These are phyloP conservation scores for Pseudeuparius sepicola DNA, from an alignment of 2,888 invertebrate genomes.

Conservation along the genomic window DNA sequence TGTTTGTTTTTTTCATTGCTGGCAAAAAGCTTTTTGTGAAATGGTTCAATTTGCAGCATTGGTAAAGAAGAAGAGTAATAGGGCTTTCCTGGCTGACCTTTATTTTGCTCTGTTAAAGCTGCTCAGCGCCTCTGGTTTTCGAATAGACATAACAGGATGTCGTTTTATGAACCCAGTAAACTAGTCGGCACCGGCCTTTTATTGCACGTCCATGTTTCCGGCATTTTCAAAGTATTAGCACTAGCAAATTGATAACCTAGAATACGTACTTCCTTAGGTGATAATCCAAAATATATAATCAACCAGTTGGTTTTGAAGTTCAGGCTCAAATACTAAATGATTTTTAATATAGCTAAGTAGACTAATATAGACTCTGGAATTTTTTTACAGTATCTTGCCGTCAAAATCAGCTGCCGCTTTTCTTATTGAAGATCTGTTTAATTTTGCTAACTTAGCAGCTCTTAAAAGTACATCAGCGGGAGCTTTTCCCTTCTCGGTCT, in stretches of 20 bases:
- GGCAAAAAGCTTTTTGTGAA: slow-evolving; percentile 10
- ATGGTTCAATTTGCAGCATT: slow-evolving; percentile 12
- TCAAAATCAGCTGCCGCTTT: slow-evolving; percentile 8
- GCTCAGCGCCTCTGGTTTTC: no score
- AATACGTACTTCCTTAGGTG: slow-evolving; percentile 2
- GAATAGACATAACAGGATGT: no score
- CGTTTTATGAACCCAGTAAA: no score
- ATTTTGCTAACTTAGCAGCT: slow-evolving; percentile 7
- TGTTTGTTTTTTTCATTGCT: slow-evolving; percentile 11
- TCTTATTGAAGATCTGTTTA: slow-evolving; percentile 4
- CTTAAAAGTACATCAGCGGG: slow-evolving; percentile 4
- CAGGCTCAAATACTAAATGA: slow-evolving; percentile 10
- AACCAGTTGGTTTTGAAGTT: slow-evolving; percentile 10
- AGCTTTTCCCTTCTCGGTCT: slow-evolving; percentile 7
- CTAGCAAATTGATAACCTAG: slow-evolving; percentile 2
- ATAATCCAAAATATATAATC: slow-evolving; percentile 3
- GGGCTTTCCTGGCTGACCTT: slow-evolving; percentile 11
- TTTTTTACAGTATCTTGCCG: slow-evolving; percentile 8
- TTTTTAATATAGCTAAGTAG: slow-evolving; percentile 11
- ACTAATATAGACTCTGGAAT: background rate
- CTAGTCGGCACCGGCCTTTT: no score
- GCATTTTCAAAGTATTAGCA: slow-evolving; percentile 2
- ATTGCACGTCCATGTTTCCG: no score
- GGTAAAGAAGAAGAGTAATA: slow-evolving; percentile 13
- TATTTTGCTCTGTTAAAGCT: no score